phyloP scores from a whole-genome alignment of 2,113 vertebrate species.

The Oriolus oriolus region DNA sequence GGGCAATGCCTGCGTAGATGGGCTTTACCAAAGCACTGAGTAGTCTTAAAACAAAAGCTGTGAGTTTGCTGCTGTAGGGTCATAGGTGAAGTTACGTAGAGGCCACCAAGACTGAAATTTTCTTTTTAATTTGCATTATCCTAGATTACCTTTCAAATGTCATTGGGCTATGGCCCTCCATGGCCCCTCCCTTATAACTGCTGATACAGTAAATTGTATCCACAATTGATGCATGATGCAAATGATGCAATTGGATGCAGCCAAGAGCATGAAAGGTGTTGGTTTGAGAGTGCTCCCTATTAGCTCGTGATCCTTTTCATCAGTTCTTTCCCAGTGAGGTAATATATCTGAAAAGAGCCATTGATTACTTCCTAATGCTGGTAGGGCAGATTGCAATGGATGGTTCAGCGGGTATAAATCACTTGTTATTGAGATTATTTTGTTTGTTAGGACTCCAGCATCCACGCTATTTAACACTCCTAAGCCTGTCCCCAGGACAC shows the following conservation, averaged over 20 bases:
- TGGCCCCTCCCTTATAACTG: background rate
- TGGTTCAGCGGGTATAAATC: background rate
- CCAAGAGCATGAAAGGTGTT: background rate
- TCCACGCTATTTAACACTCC: background rate
- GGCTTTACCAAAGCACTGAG: fast-evolving
- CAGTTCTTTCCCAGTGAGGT: background rate
- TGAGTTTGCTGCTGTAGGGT: background rate
- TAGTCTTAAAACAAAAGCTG: background rate
- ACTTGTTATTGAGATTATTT: background rate
- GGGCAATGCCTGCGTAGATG: background rate
- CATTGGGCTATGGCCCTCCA: background rate
- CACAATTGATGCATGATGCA: background rate
- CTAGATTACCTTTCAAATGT: background rate
- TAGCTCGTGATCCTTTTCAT: background rate
- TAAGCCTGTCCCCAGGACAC: background rate
- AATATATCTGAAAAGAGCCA: background rate
- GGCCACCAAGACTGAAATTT: background rate
- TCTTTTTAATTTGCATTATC: background rate
- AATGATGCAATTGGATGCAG: background rate
- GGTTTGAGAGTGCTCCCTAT: background rate
- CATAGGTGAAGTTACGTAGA: background rate
- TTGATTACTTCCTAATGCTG: background rate
- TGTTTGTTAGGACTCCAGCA: background rate
- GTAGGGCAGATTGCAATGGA: background rate
- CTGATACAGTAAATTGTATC: background rate